Base-by-base conservation (phyloP, 2,888 invertebrate genomes). In the Diplolepis rosae region DNA sequence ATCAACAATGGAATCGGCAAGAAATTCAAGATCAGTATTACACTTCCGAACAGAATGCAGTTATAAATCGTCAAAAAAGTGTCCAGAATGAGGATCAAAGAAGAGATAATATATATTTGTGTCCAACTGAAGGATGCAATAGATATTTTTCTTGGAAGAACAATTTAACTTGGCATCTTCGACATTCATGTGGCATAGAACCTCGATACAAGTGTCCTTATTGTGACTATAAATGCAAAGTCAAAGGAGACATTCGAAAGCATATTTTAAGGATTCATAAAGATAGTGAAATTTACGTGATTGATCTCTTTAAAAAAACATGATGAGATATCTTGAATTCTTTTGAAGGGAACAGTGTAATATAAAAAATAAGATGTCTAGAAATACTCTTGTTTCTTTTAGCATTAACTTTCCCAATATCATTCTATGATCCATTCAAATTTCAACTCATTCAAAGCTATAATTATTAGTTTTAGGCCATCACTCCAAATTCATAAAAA, bases 121-220 rank as follows among this genome's bases (percentile, higher is more conserved):
- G 77, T 45, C 76, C 73, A 9, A 77, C 75, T 54, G 42, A 66
- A 15, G 76, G 73, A 27, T 86, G 85, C 65, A 76, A 80, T 66
- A 81, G 81, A 28, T 73, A 74, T 1, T 83, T 82, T 35, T 74
- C 73, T 24, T 78, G 73, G 76, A 75, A 77, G 65, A 76, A 74
- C 22, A 82, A 77, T 13, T 51, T 83, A 28, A 76, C 65, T 45
- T 73, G 80, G 24, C 89, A 88, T 70, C 69, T 85, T 70, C 66
- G 77, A 22, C 80, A 78, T 65, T 88, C 86, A 54, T 89, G 89
- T 69, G 84, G 84, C 3, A 75, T 81, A 18, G 77, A 81, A 61
- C 84, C 85, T 7, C 80, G 82, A 6, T 86, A 87, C 65, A 79
- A 82, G 61, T 88, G 88, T 61, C 82, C 82, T 2, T 78, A 81